Conservation (phyloP, 2,797 vertebrate genomes). For the Enteromius unitaeniatus region DNA sequence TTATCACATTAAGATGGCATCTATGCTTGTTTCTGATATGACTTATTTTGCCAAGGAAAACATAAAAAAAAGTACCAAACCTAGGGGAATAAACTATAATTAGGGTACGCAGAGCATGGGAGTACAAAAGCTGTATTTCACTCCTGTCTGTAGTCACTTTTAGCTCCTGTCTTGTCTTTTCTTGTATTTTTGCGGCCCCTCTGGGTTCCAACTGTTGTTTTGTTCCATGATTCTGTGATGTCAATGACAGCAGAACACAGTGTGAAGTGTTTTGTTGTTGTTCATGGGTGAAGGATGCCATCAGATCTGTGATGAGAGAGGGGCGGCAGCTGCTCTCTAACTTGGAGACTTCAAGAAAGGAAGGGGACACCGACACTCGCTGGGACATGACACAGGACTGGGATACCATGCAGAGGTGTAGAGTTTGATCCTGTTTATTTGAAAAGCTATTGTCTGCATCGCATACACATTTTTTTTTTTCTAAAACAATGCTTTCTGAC, state of each 20-base stretch:
- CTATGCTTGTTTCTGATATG: background rate
- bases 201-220: background rate
- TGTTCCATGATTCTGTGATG: background rate
- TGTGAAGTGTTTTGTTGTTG: background rate
- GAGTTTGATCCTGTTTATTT: background rate
- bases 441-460: background rate
- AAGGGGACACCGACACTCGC: constrained; percentile 73
- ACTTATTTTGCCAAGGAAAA: background rate
- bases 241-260: background rate
- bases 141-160: constrained; percentile 15
- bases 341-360: constrained; percentile 82
- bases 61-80: background rate
- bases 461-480: background rate
- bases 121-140: background rate
- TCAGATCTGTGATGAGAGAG: constrained; percentile 90
- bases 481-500: background rate
- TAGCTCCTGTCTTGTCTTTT: background rate
- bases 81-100: constrained; percentile 5
- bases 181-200: background rate
- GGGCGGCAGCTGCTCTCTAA: constrained; percentile 87
- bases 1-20: background rate
- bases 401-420: constrained; percentile 91
- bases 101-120: background rate
- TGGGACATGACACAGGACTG: constrained; percentile 86
- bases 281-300: constrained; percentile 82